Evolutionary conservation across 2,113 vertebrate species (phyloP).

Genomic region (Myiozetetes cayanensis): DNA sequence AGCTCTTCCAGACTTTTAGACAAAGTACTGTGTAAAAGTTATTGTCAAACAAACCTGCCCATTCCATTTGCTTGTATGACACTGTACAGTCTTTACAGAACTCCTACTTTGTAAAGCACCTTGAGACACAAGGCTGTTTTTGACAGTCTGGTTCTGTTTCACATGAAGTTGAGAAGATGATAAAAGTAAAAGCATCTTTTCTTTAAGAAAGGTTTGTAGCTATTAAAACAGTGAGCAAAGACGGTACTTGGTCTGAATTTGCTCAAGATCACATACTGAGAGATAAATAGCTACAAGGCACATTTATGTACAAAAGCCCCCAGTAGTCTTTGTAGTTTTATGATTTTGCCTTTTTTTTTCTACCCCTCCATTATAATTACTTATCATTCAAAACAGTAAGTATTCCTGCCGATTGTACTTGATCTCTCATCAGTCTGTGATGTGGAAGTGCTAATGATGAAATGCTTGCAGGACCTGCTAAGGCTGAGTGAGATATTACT

Average conservation of each 20-base stretch:
- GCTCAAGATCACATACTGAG: not conserved
- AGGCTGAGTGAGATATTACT: not conserved
- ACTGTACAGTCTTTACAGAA: not conserved
- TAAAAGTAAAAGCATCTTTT: not conserved
- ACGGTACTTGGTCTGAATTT: constrained; percentile 12
- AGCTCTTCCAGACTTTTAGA: not conserved
- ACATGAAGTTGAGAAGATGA: not conserved
- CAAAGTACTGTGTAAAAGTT: not conserved
- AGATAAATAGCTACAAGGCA: not conserved
- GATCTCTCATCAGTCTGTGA: not conserved
- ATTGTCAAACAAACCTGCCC: constrained; percentile 7
- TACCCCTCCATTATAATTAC: not conserved
- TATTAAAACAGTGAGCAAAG: constrained; percentile 1
- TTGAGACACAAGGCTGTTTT: not conserved
- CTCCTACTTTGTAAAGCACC: not conserved
- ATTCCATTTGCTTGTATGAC: not conserved
- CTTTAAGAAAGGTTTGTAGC: not conserved
- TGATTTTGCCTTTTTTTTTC: not conserved
- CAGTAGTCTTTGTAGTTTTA: not conserved
- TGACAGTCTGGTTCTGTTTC: not conserved
- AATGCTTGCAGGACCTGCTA: not conserved
- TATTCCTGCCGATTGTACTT: not conserved
- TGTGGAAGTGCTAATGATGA: not conserved
- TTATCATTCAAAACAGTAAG: not conserved
- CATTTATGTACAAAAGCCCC: not conserved